Evolutionary conservation across 2,113 vertebrate species (phyloP), one percentile per base, ranked within the genome.

Genomic region (Cryptoleucopteryx plumbea): DNA sequence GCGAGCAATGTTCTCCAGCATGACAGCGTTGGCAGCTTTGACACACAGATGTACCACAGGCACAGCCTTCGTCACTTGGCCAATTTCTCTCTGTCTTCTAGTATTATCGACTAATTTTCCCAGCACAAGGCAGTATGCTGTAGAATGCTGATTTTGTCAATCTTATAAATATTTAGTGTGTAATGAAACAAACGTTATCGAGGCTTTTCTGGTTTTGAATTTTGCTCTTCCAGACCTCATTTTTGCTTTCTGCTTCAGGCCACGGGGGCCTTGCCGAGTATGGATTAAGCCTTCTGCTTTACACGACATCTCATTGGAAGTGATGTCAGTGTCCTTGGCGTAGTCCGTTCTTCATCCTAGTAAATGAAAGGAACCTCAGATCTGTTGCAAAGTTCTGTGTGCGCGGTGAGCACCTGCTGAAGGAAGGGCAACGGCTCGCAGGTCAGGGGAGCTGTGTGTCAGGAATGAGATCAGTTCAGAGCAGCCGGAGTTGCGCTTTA

Each of bases 1-100:
- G 31, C 0, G 6, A 58, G 12, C 13, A 18, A 5, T 0, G 0
- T 17, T n/a, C 14, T 59, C 32, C 29, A 42, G 45, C 0, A 2
- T 8, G 2, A 21, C 52, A 47, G 31, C 4, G 3, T 3, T 36
- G 52, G 21, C 42, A 75, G 25, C 42, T 66, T 13, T 40, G 63
- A 29, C 38, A 5, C 1, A 4, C 26, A 58, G 10, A 48, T 32
- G 23, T 26, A 19, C 8, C 17, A 21, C 16, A 32, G 45, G 18
- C 31, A 23, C 4, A 4, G 16, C 45, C 61, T 82, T 55, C 7
- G 5, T 58, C 27, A 58, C 32, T 74, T 67, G 18, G 16, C 17
- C 71, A 25, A 75, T 65, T 87, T 67, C 32, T 62, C 36, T 73
- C 16, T 52, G 18, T 86, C 48, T 53, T 74, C 52, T 31, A 21